Conservation (phyloP, 2,797 vertebrate genomes). For the Astyanax mexicanus region DNA sequence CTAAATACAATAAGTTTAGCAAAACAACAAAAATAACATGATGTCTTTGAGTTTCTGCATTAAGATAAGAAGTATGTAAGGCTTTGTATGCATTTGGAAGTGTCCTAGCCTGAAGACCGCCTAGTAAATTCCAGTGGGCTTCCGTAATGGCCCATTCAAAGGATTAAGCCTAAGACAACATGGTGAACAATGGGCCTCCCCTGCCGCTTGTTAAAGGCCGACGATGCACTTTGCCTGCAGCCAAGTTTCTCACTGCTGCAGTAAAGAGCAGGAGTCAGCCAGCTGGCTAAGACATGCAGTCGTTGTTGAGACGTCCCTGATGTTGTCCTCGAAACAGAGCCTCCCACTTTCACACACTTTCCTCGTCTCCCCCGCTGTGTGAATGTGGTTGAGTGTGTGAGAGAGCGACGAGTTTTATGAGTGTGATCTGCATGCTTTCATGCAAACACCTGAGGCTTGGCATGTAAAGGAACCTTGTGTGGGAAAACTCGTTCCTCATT, state of each 20-base stretch:
- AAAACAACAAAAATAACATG: too few relatives aligned
- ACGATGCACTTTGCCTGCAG: background rate
- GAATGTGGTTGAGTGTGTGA: conserved; percentile 15
- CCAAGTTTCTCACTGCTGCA: background rate
- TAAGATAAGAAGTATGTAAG: background rate
- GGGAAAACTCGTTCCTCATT: conserved; percentile 54
- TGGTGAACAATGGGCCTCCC: conserved; percentile 10
- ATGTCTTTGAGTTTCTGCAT: background rate
- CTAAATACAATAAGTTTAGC: too few relatives aligned
- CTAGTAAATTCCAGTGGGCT: conserved; percentile 31
- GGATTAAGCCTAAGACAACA: conserved; percentile 22
- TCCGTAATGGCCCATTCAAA: conserved; percentile 28
- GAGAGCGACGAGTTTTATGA: conserved; percentile 39
- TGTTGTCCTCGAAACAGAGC: background rate
- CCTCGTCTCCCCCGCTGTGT: too few relatives aligned
- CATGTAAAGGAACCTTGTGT: conserved; percentile 38
- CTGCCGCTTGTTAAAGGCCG: background rate
- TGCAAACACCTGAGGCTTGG: conserved; percentile 48
- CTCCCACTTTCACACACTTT: conserved; percentile 15
- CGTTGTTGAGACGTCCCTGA: background rate
- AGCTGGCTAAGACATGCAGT: background rate
- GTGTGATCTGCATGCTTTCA: conserved; percentile 33
- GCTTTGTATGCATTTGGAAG: background rate
- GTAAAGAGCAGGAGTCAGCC: conserved; percentile 1
- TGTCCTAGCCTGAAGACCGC: conserved; percentile 13